phyloP scores from a whole-genome alignment of 2,888 invertebrate genomes.

The Pegoplata infirma region DNA sequence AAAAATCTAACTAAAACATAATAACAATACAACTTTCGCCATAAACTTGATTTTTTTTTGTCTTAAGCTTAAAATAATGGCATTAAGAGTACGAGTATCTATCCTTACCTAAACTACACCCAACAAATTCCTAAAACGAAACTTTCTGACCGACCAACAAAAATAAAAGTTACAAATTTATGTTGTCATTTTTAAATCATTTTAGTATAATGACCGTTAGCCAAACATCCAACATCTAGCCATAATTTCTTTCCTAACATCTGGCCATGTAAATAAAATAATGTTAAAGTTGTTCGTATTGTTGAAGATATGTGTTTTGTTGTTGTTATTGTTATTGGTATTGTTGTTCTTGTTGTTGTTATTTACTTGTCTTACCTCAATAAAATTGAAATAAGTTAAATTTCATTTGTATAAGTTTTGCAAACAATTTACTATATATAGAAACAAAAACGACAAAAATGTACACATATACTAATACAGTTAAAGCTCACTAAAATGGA shows the following conservation, averaged over 20 bases:
- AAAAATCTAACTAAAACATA: no score
- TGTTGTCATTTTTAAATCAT: slow-evolving; percentile 44
- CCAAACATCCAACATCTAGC: background rate
- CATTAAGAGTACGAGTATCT: background rate
- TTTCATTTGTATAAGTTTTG: slow-evolving; percentile 49
- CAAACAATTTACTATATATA: slow-evolving; percentile 33
- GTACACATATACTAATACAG: no score
- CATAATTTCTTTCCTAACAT: slow-evolving; percentile 1
- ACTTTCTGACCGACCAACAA: no score
- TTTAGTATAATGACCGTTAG: slow-evolving; percentile 24
- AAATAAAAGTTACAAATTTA: slow-evolving; percentile 35
- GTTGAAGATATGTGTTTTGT: no score
- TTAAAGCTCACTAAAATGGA: no score
- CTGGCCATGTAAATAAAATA: slow-evolving; percentile 14
- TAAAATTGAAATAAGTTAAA: slow-evolving; percentile 44
- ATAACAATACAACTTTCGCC: slow-evolving; percentile 25
- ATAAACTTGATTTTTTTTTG: slow-evolving; percentile 46
- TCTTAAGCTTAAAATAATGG: background rate
- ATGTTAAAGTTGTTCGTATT: slow-evolving; percentile 11
- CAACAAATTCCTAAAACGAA: no score
- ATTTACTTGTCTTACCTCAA: slow-evolving; percentile 27
- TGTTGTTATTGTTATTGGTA: no score
- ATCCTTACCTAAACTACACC: background rate
- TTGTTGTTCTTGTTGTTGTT: slow-evolving; percentile 13
- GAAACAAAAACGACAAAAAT: no score